phyloP scores from a whole-genome alignment of 1,140 invertebrate genomes.

The Globodera ellingtonae region DNA sequence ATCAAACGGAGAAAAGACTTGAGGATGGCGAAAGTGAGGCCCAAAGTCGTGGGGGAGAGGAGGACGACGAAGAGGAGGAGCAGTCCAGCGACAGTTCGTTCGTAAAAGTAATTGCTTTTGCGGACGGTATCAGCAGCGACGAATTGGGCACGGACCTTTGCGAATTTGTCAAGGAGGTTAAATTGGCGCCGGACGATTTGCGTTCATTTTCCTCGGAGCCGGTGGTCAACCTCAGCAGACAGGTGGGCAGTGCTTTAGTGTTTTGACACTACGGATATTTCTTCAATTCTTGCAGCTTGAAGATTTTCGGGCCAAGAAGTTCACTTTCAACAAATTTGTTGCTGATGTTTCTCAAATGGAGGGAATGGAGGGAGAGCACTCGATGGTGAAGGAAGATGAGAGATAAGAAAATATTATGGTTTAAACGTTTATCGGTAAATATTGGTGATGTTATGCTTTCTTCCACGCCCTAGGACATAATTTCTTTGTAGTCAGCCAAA shows the following conservation, averaged over 20 bases:
- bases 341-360: constrained; percentile 24
- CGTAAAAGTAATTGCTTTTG: constrained; percentile 46
- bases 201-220: constrained; percentile 32
- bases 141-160: constrained; percentile 42
- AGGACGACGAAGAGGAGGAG: constrained; percentile 32
- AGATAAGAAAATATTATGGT: background rate
- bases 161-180: constrained; percentile 50
- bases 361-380: constrained; percentile 3
- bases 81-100: constrained; percentile 46
- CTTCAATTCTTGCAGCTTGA: constrained; percentile 31
- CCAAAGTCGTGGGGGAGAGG: constrained; percentile 16
- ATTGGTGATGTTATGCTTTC: too few species aligned
- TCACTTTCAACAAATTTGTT: constrained; percentile 39
- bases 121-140: constrained; percentile 21
- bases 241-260: constrained; percentile 31
- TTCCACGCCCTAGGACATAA: too few species aligned
- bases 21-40: constrained; percentile 10
- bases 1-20: background rate
- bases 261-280: constrained; percentile 11
- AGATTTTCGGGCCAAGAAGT: constrained; percentile 39
- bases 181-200: constrained; percentile 33
- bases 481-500: too few species aligned
- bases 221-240: constrained; percentile 20
- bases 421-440: too few species aligned
- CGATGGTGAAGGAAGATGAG: background rate